These are phyloP conservation scores for Hoplostethus mediterraneus DNA, from an alignment of 2,797 vertebrate genomes.

Conservation along the genomic window DNA sequence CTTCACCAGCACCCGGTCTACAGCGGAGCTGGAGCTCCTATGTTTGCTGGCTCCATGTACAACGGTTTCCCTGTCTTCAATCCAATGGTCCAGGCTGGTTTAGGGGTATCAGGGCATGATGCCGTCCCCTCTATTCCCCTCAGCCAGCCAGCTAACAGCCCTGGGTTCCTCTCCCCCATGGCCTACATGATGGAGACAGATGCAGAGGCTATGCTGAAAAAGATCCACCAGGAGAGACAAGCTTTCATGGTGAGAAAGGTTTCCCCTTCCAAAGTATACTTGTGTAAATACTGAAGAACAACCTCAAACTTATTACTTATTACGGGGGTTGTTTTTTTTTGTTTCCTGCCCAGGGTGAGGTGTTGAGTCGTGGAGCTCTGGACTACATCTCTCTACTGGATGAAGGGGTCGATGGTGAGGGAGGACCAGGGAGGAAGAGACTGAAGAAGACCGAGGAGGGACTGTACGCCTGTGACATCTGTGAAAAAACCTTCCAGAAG, in stretches of 20 bases:
- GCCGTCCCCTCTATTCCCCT: slow-evolving; percentile 72
- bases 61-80: slow-evolving; percentile 76
- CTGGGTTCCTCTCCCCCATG: slow-evolving; percentile 81
- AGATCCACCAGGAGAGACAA: slow-evolving; percentile 83
- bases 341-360: slow-evolving; percentile 73
- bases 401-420: slow-evolving; percentile 80
- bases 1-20: slow-evolving; percentile 67
- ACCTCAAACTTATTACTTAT: background rate
- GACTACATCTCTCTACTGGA: slow-evolving; percentile 83
- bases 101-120: slow-evolving; percentile 74
- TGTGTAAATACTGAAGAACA: background rate
- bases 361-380: slow-evolving; percentile 69
- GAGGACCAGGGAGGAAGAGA: slow-evolving; percentile 78
- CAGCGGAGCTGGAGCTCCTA: slow-evolving; percentile 48
- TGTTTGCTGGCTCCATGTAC: slow-evolving; percentile 76
- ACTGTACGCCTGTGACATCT: slow-evolving; percentile 88
- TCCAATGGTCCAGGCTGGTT: slow-evolving; percentile 48
- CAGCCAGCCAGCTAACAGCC: slow-evolving; percentile 58
- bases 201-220: slow-evolving; percentile 76
- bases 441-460: slow-evolving; percentile 88
- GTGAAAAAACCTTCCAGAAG: slow-evolving; percentile 90
- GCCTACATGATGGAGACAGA: slow-evolving; percentile 83
- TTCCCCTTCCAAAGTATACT: background rate
- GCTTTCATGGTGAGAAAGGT: slow-evolving; percentile 76
- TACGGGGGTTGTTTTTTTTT: background rate